Evolutionary conservation across 2,797 vertebrate species (phyloP), one percentile per base, ranked within the genome.

Genomic region (Chelon auratus): DNA sequence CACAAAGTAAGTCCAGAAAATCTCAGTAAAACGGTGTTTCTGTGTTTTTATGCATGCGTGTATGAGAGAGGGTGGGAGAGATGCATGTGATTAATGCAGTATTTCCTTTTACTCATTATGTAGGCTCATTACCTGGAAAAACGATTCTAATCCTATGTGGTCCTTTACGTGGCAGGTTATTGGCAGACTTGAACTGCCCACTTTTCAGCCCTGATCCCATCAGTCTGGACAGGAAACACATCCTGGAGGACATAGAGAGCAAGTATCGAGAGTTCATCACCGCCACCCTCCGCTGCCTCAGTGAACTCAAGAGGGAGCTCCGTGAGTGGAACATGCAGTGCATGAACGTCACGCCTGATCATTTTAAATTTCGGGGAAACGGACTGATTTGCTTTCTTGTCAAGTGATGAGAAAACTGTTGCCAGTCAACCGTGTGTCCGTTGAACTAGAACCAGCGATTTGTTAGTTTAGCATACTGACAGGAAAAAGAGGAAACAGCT

Each of bases 181-280:
- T 91, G 18, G 82, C 84, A 0, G 92, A 93, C 72, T 89, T 94
- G 50, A 90, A 81, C 76, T 80, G 66, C 17, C 91, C 93, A 1
- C 57, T 92, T 20, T 94, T 89, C 68, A 45, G 53, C 10, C 92
- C 93, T 15, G 86, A 86, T 1, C 60, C 86, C 20, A 51, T 93
- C 72, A 86, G 74, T 51, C 14, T 92, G 61, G 90, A 94, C 82
- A 92, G 89, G 65, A 94, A 93, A 60, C 85, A 78, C 39, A 87
- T 94, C 58, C 64, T 94, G 57, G 92, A 93, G 43, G 91, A 93
- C 47, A 75, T 94, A 5, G 93, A 95, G 83, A 77, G 60, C 84
- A 93, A 91, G 65, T 93, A 94, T 39, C 83, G 92, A 22, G 89
- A 92, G 52, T 94, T 94, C 78, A 93, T 94, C 86, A 87, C 88